These are phyloP conservation scores for Oryzias melastigma DNA, from an alignment of 2,113 vertebrate species.

Conservation along the genomic window DNA sequence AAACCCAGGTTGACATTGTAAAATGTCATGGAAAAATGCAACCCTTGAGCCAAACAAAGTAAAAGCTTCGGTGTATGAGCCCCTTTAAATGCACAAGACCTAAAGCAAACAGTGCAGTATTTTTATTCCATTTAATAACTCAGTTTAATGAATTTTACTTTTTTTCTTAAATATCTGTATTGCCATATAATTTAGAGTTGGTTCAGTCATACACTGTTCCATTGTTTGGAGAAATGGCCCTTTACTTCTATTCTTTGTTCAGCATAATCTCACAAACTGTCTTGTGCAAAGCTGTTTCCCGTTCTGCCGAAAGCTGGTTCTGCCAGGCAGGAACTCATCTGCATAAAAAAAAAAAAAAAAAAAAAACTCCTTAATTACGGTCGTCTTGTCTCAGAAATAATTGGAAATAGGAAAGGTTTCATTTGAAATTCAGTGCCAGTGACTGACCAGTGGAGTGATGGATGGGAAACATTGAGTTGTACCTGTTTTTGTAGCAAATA, in stretches of 20 bases:
- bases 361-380: not conserved
- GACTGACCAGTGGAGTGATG: constrained; percentile 46
- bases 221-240: constrained; percentile 36
- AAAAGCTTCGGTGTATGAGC: constrained; percentile 26
- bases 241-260: constrained; percentile 56
- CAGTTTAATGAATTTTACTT: constrained; percentile 29
- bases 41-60: constrained; percentile 39
- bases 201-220: too few relatives aligned
- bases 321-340: constrained; percentile 23
- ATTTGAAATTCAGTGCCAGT: constrained; percentile 45
- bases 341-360: constrained; percentile 19
- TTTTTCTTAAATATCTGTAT: constrained; percentile 15
- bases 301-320: constrained; percentile 26
- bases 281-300: constrained; percentile 34
- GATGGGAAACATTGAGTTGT: constrained; percentile 55
- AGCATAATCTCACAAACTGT: constrained; percentile 20
- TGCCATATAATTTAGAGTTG: not conserved
- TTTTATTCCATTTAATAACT: constrained; percentile 13
- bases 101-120: constrained; percentile 41
- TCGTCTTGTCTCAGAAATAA: constrained; percentile 24
- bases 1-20: constrained; percentile 7
- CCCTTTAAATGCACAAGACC: constrained; percentile 49
- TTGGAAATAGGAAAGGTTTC: constrained; percentile 17
- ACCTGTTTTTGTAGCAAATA: constrained; percentile 73
- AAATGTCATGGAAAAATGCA: constrained; percentile 36